Evolutionary conservation across 2,888 invertebrate species (phyloP), one percentile per base, ranked within the genome.

Genomic region (Ichneumoninae sp.): DNA sequence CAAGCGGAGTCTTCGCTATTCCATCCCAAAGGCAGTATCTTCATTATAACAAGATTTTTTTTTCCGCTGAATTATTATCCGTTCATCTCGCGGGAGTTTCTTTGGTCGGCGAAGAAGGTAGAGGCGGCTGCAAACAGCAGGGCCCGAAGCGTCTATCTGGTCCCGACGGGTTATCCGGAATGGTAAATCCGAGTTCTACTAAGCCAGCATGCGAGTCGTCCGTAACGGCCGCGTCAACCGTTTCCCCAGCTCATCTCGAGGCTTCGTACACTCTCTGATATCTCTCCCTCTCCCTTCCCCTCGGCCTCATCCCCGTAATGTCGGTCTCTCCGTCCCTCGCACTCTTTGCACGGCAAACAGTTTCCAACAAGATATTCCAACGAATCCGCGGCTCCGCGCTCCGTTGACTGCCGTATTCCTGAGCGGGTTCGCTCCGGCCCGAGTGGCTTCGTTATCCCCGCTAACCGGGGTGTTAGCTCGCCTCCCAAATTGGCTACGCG

Each of bases 321-420:
- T 68, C 77, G n/a, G 44, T 52, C 44, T 76, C 66, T 47, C 52
- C 54, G 54, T 73, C 26, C 30, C 60, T 66, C 76, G 44, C 26
- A 16, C 54, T 84, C 82, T 85, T 85, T 85, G 82, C 82, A 75
- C 66, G 57, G 85, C 85, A 85, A 85, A 82, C 85, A 85, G 73
- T 85, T 85, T 85, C 71, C 85, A 79, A 76, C 79, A 75, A 82
- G 79, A 85, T 85, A 82, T 79, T 78, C 70, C 66, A 52, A 60
- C 71, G 71, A 71, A 79, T 85, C 82, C 82, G 76, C 85, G 76
- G 66, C 76, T 79, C 70, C 50, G 40, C 75, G 70, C 71, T 75
- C 66, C 60, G 71, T 60, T 80, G 68, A 47, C 66, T 76, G 75
- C 33, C 69, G 73, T 83, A 73, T 77, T 71, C 77, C 84, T 65